Percentiles rank a stretch among this genome's conserved stretches.
These are phyloP conservation scores for Argyresthia albistria DNA, from an alignment of 2,888 invertebrate species.

Conservation along the genomic window DNA sequence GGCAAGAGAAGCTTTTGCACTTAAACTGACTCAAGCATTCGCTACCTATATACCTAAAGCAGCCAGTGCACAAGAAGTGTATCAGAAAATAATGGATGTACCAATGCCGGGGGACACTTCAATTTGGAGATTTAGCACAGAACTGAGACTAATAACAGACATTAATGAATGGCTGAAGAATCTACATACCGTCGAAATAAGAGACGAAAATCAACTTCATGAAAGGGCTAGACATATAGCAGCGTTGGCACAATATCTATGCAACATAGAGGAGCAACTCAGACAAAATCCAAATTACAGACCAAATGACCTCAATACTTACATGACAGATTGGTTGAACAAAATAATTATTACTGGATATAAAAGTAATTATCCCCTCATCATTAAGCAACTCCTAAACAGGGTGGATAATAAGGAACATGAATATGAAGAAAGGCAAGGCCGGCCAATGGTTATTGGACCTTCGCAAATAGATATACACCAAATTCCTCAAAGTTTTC, in stretches of 20 bases:
- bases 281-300: neutral
- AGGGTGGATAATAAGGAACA: too few species aligned
- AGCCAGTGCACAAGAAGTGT: neutral
- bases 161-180: conserved; percentile 34
- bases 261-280: neutral
- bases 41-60: neutral
- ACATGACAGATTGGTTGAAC: too few species aligned
- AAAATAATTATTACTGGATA: too few species aligned
- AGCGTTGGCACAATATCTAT: neutral
- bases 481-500: too few species aligned
- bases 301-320: too few species aligned
- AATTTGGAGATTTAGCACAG: conserved; percentile 22
- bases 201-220: too few species aligned
- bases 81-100: conserved; percentile 6
- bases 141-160: conserved; percentile 34
- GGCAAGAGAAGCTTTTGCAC: neutral
- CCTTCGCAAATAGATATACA: too few species aligned
- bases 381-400: too few species aligned
- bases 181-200: neutral
- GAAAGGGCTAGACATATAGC: neutral
- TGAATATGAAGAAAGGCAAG: too few species aligned
- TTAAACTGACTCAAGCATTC: neutral
- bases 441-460: too few species aligned
- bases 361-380: too few species aligned
- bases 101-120: conserved; percentile 24